These are phyloP conservation scores for Tinea pellionella DNA, from an alignment of 2,888 invertebrate genomes.

Conservation along the genomic window DNA sequence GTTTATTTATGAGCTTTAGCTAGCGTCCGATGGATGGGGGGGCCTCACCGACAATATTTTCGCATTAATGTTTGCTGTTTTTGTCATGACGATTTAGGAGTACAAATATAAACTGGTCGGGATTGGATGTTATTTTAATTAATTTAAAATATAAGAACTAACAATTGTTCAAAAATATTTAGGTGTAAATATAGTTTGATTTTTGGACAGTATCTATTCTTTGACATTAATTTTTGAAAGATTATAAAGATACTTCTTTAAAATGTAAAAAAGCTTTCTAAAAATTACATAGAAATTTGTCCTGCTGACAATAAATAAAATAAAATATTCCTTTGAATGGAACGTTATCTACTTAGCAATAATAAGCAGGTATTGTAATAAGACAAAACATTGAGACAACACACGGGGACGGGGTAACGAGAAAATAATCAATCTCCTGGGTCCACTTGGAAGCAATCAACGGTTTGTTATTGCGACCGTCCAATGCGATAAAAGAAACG, in stretches of 20 bases:
- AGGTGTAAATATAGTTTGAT: no score
- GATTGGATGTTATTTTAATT: neutral
- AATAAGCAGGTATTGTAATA: neutral
- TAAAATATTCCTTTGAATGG: no score
- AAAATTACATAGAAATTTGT: no score
- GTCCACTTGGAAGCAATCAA: slow-evolving; percentile 68
- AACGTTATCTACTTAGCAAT: neutral
- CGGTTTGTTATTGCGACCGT: slow-evolving; percentile 65
- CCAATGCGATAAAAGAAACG: slow-evolving; percentile 65
- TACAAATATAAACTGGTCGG: slow-evolving; percentile 21
- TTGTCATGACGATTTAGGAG: slow-evolving; percentile 43
- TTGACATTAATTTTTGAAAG: no score
- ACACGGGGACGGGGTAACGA: slow-evolving; percentile 34
- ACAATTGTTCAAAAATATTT: no score
- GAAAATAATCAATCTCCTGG: slow-evolving; percentile 67
- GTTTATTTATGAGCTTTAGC: slow-evolving; percentile 67
- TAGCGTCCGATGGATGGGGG: slow-evolving; percentile 37
- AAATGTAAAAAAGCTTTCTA: no score
- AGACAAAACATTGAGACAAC: neutral
- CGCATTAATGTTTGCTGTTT: slow-evolving; percentile 33
- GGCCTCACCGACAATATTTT: slow-evolving; percentile 37
- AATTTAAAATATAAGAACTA: neutral
- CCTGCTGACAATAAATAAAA: no score
- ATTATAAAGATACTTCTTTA: no score
- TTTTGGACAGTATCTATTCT: no score